Evolutionary conservation across 2,888 invertebrate species (phyloP).

Genomic region (Dione vanillae): DNA sequence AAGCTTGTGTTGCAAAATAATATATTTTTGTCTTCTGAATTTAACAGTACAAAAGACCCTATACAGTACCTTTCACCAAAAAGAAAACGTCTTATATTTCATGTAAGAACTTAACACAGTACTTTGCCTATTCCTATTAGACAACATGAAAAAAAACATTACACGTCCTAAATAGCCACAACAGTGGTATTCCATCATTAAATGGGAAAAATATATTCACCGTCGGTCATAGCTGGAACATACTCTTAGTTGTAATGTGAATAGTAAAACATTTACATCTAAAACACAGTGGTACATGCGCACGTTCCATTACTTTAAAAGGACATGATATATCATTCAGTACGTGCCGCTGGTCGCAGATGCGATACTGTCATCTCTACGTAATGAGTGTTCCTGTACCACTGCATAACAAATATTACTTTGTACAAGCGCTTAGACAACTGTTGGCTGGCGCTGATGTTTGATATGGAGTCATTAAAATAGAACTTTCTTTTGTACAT

Average conservation of each 20-base stretch:
- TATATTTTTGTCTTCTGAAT: no score
- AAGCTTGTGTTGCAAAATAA: no score
- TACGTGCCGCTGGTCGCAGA: conserved; percentile 9
- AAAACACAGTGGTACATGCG: not conserved
- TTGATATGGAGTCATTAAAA: not conserved
- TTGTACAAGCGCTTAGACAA: conserved; percentile 4
- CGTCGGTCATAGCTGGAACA: not conserved
- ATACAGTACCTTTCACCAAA: no score
- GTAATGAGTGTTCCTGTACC: conserved; percentile 27
- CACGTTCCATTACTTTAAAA: conserved; percentile 26
- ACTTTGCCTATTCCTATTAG: no score
- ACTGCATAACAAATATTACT: conserved; percentile 23
- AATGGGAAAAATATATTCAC: not conserved
- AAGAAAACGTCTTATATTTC: no score
- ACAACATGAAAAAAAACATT: not conserved
- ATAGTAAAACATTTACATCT: conserved; percentile 14
- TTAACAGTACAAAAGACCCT: no score
- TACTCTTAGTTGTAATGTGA: conserved; percentile 1
- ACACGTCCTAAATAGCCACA: not conserved
- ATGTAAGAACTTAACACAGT: no score
- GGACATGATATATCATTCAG: conserved; percentile 25
- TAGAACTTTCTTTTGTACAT: not conserved
- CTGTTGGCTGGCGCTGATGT: not conserved
- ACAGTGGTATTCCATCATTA: not conserved
- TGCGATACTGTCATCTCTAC: conserved; percentile 23